Conservation (phyloP, 2,113 vertebrate genomes). For the Pampusana beccarii region DNA sequence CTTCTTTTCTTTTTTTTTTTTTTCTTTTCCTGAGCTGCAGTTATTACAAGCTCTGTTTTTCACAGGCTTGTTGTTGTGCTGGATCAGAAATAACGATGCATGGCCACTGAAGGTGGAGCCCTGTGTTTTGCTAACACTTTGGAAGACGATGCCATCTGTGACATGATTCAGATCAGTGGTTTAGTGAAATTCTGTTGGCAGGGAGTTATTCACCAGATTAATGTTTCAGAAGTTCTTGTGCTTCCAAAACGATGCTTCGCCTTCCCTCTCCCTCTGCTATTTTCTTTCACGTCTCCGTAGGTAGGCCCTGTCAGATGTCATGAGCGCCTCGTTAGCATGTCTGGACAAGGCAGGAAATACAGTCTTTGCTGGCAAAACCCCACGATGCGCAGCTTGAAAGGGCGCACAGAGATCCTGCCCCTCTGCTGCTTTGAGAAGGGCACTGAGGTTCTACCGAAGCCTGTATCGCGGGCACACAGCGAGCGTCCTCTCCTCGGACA, state of each 20-base stretch:
- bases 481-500: rapidly evolving
- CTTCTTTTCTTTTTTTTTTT: neutral
- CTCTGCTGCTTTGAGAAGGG: neutral
- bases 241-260: constrained; percentile 9
- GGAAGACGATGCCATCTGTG: constrained; percentile 55
- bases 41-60: constrained; percentile 41
- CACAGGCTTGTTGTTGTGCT: neutral
- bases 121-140: constrained; percentile 36
- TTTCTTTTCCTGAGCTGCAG: neutral
- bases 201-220: constrained; percentile 38
- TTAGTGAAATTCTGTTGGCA: constrained; percentile 58
- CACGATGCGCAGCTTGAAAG: neutral
- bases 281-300: neutral
- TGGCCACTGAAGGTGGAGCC: constrained; percentile 21
- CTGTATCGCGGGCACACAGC: rapidly evolving
- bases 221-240: constrained; percentile 30
- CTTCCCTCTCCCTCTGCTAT: neutral
- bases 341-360: neutral
- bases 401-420: neutral
- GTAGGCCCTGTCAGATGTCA: neutral
- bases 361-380: neutral
- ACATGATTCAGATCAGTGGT: constrained; percentile 59
- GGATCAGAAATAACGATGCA: neutral
- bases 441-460: neutral
- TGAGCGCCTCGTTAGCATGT: neutral